A percentile compares a stretch with the other conserved stretches of the same genome.
phyloP scores from a whole-genome alignment of 1,140 invertebrate species.

The Rhagoletis zephyria region DNA sequence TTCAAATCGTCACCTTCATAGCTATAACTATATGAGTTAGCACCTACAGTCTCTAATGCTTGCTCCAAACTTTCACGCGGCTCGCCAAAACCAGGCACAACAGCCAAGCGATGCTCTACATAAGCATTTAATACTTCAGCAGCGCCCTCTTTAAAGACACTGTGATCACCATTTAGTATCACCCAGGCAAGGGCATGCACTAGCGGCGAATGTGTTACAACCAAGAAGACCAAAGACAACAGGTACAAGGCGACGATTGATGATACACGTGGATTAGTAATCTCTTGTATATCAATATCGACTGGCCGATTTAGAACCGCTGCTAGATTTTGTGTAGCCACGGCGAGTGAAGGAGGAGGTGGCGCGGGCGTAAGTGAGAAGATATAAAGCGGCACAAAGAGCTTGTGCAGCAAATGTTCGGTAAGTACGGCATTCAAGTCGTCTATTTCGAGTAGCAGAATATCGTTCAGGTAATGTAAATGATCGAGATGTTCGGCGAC shows the following conservation, averaged over 20 bases:
- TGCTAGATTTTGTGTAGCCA: constrained; percentile 77
- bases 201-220: constrained; percentile 89
- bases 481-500: constrained; percentile 98
- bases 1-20: constrained; percentile 44
- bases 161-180: constrained; percentile 85
- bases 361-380: constrained; percentile 83
- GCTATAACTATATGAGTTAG: constrained; percentile 60
- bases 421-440: constrained; percentile 96
- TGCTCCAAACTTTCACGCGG: constrained; percentile 80
- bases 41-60: constrained; percentile 74
- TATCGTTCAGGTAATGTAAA: constrained; percentile 98
- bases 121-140: constrained; percentile 85
- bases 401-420: constrained; percentile 92
- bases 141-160: constrained; percentile 81
- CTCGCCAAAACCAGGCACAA: constrained; percentile 73
- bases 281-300: constrained; percentile 74
- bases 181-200: constrained; percentile 91
- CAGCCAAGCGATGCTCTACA: constrained; percentile 75
- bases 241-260: constrained; percentile 93
- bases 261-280: constrained; percentile 82
- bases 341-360: constrained; percentile 73
- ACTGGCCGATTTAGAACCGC: constrained; percentile 77
- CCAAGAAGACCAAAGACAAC: constrained; percentile 96
- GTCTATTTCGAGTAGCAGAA: constrained; percentile 91
- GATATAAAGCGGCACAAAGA: constrained; percentile 95